These are phyloP conservation scores for Nomada fucata DNA, from an alignment of 2,888 invertebrate genomes.

Conservation along the genomic window DNA sequence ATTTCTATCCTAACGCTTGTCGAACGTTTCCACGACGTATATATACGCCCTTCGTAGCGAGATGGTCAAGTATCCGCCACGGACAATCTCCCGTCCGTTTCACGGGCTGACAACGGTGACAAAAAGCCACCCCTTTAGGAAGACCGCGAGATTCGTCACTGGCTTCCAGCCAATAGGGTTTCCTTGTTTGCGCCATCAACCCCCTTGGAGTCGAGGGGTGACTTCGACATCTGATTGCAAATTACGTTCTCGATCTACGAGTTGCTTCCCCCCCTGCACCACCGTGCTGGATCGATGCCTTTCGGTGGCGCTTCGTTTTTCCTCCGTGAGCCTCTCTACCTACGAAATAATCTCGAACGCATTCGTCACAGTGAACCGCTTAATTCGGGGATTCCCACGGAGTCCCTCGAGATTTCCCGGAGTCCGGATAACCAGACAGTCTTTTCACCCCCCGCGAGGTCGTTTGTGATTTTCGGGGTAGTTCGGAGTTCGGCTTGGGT, in stretches of 20 bases:
- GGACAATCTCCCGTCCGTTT: constrained; percentile 37
- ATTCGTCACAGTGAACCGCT: constrained; percentile 1
- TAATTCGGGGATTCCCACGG: neutral
- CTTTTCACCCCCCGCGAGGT: neutral
- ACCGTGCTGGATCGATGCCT: constrained; percentile 18
- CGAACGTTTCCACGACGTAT: too few relatives aligned
- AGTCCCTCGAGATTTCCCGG: neutral
- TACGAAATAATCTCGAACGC: constrained; percentile 19
- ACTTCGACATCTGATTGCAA: constrained; percentile 70
- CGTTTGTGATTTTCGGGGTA: neutral
- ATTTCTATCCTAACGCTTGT: too few relatives aligned
- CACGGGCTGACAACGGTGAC: constrained; percentile 64
- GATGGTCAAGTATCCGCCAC: constrained; percentile 38
- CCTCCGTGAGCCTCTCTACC: neutral
- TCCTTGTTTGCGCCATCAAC: constrained; percentile 62
- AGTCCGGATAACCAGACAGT: neutral
- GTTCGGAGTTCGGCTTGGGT: neutral
- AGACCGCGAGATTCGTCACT: constrained; percentile 70
- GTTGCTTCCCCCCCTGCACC: constrained; percentile 8
- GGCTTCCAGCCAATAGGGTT: constrained; percentile 67
- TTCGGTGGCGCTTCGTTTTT: constrained; percentile 3
- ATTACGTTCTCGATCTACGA: constrained; percentile 59
- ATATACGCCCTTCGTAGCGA: too few relatives aligned
- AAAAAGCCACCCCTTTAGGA: constrained; percentile 61
- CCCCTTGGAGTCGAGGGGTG: too few relatives aligned